A percentile compares a stretch with the other conserved stretches of the same genome.
Evolutionary conservation across 2,797 vertebrate genomes (phyloP).

Genomic region (Moxostoma hubbsi): DNA sequence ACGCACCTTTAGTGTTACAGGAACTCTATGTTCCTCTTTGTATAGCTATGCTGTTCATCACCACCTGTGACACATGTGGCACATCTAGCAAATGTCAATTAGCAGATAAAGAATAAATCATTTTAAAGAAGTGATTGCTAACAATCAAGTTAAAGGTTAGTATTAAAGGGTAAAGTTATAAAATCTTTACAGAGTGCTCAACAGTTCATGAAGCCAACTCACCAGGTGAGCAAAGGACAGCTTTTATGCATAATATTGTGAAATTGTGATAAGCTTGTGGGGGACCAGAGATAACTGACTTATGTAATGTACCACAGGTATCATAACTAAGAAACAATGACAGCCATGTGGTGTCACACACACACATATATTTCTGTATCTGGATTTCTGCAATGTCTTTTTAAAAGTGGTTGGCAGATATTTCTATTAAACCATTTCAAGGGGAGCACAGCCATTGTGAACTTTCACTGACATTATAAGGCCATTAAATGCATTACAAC

Average conservation of each 20-base stretch:
- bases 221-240: slow-evolving; percentile 6
- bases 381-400: slow-evolving; percentile 58
- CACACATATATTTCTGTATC: slow-evolving; percentile 42
- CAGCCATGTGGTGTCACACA: slow-evolving; percentile 49
- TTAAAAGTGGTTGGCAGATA: slow-evolving; percentile 7
- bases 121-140: slow-evolving; percentile 13
- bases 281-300: neutral
- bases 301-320: neutral
- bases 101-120: neutral
- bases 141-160: neutral
- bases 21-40: too few species aligned
- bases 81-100: too few species aligned
- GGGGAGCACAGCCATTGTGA: neutral
- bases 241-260: slow-evolving; percentile 8
- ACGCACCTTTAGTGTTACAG: too few species aligned
- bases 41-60: too few species aligned
- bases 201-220: neutral
- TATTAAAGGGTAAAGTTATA: slow-evolving; percentile 7
- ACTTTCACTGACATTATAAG: slow-evolving; percentile 15
- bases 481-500: slow-evolving; percentile 28
- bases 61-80: too few species aligned
- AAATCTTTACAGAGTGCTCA: neutral
- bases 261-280: slow-evolving; percentile 24
- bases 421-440: slow-evolving; percentile 21
- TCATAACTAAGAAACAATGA: neutral